Percentiles rank a stretch among this genome's conserved stretches.
Evolutionary conservation across 1,140 invertebrate species (phyloP).

Genomic region (Drosophila leontia): DNA sequence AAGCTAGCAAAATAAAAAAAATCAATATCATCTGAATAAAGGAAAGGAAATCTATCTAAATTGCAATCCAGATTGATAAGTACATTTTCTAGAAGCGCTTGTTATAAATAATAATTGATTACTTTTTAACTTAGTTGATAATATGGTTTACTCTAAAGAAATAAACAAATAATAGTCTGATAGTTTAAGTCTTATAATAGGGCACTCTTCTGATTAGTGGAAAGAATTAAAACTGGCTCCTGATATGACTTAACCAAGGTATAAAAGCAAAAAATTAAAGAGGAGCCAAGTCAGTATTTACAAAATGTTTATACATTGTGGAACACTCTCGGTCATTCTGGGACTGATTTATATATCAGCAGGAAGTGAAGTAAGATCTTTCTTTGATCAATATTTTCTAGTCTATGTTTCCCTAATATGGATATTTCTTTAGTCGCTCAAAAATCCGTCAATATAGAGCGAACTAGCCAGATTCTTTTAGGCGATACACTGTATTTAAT

Average conservation of each 20-base stretch:
- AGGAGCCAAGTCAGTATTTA: not conserved
- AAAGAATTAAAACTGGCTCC: not conserved
- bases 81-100: too few species aligned
- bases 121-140: not conserved
- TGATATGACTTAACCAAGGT: not conserved
- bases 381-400: too few species aligned
- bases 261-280: not conserved
- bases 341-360: not conserved
- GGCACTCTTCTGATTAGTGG: not conserved
- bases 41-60: not conserved
- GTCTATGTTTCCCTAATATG: too few species aligned
- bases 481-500: constrained; percentile 1
- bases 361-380: not conserved
- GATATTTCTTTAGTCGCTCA: too few species aligned
- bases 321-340: not conserved
- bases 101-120: not conserved
- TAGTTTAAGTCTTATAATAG: too few species aligned
- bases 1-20: too few species aligned
- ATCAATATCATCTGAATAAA: not conserved
- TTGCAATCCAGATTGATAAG: not conserved
- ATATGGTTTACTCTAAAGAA: too few species aligned
- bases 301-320: not conserved
- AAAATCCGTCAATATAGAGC: not conserved
- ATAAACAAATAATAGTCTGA: too few species aligned
- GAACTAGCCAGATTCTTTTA: not conserved